Percentiles rank a stretch among this genome's conserved stretches.
Evolutionary conservation across 2,888 invertebrate species (phyloP).

Genomic region (Doris montereyensis): DNA sequence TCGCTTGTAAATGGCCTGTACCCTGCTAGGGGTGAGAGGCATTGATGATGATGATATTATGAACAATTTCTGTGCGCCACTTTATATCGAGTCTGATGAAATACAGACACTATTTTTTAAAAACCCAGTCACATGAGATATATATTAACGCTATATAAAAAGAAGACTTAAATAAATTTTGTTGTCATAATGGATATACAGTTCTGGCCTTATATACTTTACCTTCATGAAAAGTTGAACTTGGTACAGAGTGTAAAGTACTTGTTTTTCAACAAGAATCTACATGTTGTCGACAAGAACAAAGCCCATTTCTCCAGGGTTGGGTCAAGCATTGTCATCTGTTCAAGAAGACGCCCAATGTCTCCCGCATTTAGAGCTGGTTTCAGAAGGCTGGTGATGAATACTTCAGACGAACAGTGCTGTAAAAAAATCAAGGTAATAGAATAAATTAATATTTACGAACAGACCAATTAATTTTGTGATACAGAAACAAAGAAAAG

Average conservation of each 20-base stretch:
- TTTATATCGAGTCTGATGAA: too few species aligned
- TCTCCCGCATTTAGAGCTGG: conserved; percentile 66
- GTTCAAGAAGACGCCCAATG: conserved; percentile 63
- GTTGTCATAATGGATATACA: not conserved
- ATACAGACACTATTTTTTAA: too few species aligned
- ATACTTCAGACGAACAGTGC: conserved; percentile 69
- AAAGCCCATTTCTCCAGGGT: conserved; percentile 65
- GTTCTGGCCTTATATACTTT: not conserved
- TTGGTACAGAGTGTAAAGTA: conserved; percentile 69
- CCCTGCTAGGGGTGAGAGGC: too few species aligned
- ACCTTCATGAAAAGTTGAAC: conserved; percentile 74
- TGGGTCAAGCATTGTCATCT: conserved; percentile 67
- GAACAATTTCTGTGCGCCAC: too few species aligned
- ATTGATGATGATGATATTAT: too few species aligned
- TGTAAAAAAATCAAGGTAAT: conserved; percentile 47
- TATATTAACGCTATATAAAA: too few species aligned
- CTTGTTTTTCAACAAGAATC: conserved; percentile 65
- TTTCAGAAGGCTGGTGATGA: conserved; percentile 69
- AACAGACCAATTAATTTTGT: not conserved
- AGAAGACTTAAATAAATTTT: not conserved
- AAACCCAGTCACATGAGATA: too few species aligned
- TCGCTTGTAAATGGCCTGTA: too few species aligned
- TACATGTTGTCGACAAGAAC: conserved; percentile 69
- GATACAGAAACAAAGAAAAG: not conserved
- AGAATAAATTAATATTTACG: not conserved